phyloP scores from a whole-genome alignment of 2,113 vertebrate genomes.

The Brevimyrus niger region DNA sequence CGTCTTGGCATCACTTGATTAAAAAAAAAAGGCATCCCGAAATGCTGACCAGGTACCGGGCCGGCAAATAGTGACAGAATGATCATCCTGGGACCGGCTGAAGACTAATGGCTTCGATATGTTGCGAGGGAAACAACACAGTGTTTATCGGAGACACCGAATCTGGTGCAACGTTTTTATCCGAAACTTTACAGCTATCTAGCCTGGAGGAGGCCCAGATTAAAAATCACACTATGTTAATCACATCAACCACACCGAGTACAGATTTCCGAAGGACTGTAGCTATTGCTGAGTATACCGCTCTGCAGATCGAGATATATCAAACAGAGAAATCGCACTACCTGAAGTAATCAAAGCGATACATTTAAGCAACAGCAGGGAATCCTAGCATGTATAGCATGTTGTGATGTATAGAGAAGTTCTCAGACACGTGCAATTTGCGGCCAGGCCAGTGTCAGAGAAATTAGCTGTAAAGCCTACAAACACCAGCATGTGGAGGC shows the following conservation, averaged over 20 bases:
- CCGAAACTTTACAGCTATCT: neutral
- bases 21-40: neutral
- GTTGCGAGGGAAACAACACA: neutral
- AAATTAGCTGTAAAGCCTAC: neutral
- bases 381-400: neutral
- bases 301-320: neutral
- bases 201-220: neutral
- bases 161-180: neutral
- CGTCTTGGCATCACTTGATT: conserved; percentile 4
- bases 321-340: neutral
- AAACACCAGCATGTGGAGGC: neutral
- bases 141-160: neutral
- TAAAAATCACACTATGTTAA: neutral
- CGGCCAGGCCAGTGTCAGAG: neutral
- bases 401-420: neutral
- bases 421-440: neutral
- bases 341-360: neutral
- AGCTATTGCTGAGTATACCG: neutral
- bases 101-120: neutral
- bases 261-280: neutral
- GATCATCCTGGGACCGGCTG: neutral
- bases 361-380: neutral
- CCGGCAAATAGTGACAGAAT: neutral
- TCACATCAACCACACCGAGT: neutral
- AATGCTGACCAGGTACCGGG: neutral